Base-by-base conservation (phyloP, 2,113 vertebrate genomes). In the Cichladusa arquata region DNA sequence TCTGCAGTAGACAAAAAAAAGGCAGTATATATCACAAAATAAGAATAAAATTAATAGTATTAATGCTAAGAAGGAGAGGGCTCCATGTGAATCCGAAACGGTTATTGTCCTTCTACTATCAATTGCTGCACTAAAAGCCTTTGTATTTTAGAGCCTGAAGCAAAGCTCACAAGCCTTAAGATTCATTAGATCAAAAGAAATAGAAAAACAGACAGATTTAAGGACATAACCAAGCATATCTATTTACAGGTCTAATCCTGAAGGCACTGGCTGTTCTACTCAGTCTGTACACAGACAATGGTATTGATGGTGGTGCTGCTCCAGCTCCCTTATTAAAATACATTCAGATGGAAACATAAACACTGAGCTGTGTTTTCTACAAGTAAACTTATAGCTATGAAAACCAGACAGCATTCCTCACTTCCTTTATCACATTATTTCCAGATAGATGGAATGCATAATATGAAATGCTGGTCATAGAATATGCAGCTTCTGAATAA, bases 161-260 rank as follows among this genome's bases (percentile, higher is more conserved):
- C 80, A 92, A 97, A 97, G 56, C 61, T 93, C 95, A 80, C 40
- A 90, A 71, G 57, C 50, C 62, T 97, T 88, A 90, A 94, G 70
- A 94, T 80, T 73, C 64, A 92, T 60, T 61, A 88, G 85, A 97
- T 96, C 86, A 97, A 97, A 97, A 80, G 69, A 96, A 96, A 93
- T 17, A 76, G 69, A 83, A 91, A 97, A 94, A 6, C 67, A 96
- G 95, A 89, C 72, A 96, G 86, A 97, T 40, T 64, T 73, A 94
- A 96, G 77, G 42, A 78, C 54, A 91, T 86, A 94, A 44, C 70
- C 81, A 93, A 95, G 83, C 77, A 89, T 93, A 82, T 88, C 90
- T 97, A 85, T 96, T 88, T 73, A 93, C 54, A 83, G 83, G 56
- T 88, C 88, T 78, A 95, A 95, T 85, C 79, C 73, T 69, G 77